phyloP scores from a whole-genome alignment of 1,140 invertebrate genomes.

The Drosophila kohkoa region DNA sequence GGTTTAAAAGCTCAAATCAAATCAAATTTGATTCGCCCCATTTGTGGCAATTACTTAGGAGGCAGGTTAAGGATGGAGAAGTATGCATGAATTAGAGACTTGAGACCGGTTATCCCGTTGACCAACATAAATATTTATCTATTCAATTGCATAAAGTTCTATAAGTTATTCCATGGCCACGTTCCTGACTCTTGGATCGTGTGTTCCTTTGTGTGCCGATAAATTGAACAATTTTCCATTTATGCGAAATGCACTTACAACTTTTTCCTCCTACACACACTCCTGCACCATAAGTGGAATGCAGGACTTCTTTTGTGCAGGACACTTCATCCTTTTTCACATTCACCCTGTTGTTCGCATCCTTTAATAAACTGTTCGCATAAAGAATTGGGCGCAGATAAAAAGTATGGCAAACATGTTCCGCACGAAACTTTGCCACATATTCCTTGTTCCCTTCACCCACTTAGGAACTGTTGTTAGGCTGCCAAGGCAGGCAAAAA shows the following conservation, averaged over 20 bases:
- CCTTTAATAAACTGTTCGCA: slow-evolving; percentile 62
- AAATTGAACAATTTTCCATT: slow-evolving; percentile 78
- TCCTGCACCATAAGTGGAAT: background rate
- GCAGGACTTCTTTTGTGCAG: slow-evolving; percentile 31
- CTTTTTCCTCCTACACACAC: slow-evolving; percentile 42
- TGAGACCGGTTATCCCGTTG: slow-evolving; percentile 41
- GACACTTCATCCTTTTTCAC: slow-evolving; percentile 34
- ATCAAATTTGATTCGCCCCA: slow-evolving; percentile 69
- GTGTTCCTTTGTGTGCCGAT: slow-evolving; percentile 48
- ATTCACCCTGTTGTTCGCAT: slow-evolving; percentile 35
- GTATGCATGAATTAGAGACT: background rate
- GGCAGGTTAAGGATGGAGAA: background rate
- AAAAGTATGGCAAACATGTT: slow-evolving; percentile 64
- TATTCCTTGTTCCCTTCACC: slow-evolving; percentile 19
- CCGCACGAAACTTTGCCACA: slow-evolving; percentile 47
- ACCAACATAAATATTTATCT: slow-evolving; percentile 66
- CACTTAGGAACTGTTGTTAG: slow-evolving; percentile 45
- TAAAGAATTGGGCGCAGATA: slow-evolving; percentile 41
- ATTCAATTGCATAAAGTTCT: slow-evolving; percentile 63
- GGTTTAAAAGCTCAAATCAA: slow-evolving; percentile 54
- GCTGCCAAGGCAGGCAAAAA: slow-evolving; percentile 46
- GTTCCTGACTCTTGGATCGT: slow-evolving; percentile 9
- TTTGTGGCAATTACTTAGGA: slow-evolving; percentile 58
- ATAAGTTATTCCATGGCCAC: slow-evolving; percentile 22
- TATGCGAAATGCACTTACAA: slow-evolving; percentile 74